phyloP scores from a whole-genome alignment of 2,797 vertebrate species.

The Karalla daura region DNA sequence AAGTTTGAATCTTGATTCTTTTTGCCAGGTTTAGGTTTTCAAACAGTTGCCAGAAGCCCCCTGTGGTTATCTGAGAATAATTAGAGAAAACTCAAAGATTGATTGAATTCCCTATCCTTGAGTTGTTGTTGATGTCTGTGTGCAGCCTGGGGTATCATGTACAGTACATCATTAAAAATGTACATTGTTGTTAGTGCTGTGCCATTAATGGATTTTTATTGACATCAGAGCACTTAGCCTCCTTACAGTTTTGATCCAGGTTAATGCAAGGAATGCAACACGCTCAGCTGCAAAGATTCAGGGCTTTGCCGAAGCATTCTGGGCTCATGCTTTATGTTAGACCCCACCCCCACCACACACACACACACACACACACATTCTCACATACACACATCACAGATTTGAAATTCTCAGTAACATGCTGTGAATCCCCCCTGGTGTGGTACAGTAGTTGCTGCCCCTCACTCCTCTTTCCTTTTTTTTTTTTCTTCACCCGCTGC shows the following conservation, averaged over 20 bases:
- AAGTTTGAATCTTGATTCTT: too few species aligned
- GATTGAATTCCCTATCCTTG: too few species aligned
- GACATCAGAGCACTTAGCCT: neutral
- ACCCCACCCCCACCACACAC: neutral
- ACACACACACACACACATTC: neutral
- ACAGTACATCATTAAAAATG: too few species aligned
- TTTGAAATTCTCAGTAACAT: conserved; percentile 26
- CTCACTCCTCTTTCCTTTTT: conserved; percentile 22
- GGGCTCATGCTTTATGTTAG: neutral
- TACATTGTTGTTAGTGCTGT: too few species aligned
- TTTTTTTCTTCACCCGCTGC: neutral
- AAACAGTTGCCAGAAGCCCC: too few species aligned
- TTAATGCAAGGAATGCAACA: neutral
- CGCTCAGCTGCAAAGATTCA: neutral
- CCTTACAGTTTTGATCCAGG: neutral
- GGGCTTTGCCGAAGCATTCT: neutral
- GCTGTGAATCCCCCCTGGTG: conserved; percentile 56
- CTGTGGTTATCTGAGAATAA: too few species aligned
- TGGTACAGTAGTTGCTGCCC: conserved; percentile 41
- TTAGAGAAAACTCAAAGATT: too few species aligned
- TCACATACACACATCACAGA: conserved; percentile 1
- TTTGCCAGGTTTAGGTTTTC: too few species aligned
- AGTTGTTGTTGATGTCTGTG: too few species aligned
- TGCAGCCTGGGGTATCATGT: too few species aligned
- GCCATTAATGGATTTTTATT: too few species aligned